Base-by-base conservation (phyloP, 2,797 vertebrate species). In the Poliocrania exsul region DNA sequence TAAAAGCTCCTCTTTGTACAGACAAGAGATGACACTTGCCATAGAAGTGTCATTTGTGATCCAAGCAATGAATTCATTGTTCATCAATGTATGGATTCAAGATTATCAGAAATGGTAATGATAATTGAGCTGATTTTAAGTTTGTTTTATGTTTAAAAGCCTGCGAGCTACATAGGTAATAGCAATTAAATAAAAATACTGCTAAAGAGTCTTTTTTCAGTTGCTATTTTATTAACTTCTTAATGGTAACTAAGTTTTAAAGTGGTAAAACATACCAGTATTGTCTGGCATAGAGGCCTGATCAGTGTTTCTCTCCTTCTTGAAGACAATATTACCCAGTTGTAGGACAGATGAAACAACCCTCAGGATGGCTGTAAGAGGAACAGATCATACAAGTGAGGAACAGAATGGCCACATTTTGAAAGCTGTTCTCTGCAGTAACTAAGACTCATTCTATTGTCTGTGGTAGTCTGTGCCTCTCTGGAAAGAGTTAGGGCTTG, bases 271-370 rank as follows among this genome's bases (percentile, higher is more conserved):
- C 74, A 38, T 94, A 99, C 99, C 99, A 44, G 99, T 99, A 95
- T 99, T 99, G 54, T 99, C 99, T 3, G 99, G 99, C 99, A 99
- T 99, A 58, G 99, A 99, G 8, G 99, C 99, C 96, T 99, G 99
- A 92, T 99, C 99, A 65, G 99, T 99, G 95, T 99, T 99, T 94
- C 99, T 99, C 95, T 99, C 99, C 92, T 99, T 99, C 97, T 99
- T 99, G 98, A 99, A 99, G 96, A 99, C 98, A 26, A 99, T 99
- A 80, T 99, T 99, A 62, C 99, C 99, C 50, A 99, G 98, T 81
- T 99, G 99, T 72, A 99, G 98, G 82, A 99, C 99, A 2, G 99
- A 98, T 23, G 99, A 99, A 74, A 99, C 99, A 6, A 99, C 98
- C 95, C 97, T 99, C 95, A 99, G 77, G 86, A 99, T 98, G 40